These are phyloP conservation scores for Genyomyrus donnyi DNA, from an alignment of 2,113 vertebrate genomes.

Conservation along the genomic window DNA sequence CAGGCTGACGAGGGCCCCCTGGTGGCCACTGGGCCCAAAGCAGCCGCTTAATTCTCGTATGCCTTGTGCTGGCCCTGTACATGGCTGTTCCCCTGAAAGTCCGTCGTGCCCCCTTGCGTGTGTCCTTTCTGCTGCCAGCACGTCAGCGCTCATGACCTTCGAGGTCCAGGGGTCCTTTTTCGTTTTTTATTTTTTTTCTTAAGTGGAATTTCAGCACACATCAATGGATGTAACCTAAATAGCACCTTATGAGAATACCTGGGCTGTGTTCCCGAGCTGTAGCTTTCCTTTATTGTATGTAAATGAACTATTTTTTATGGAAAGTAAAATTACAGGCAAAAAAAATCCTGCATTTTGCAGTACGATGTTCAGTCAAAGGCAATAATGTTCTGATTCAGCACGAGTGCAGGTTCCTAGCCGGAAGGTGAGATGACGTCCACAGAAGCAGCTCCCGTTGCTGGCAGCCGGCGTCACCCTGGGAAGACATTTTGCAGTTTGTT, in stretches of 20 bases:
- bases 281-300: conserved; percentile 10
- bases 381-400: conserved; percentile 21
- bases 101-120: background rate
- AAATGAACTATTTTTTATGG: conserved; percentile 24
- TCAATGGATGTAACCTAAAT: background rate
- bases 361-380: conserved; percentile 15
- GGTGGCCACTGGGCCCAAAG: background rate
- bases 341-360: conserved; percentile 30
- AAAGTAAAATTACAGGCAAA: conserved; percentile 27
- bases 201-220: background rate
- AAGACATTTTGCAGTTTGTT: background rate
- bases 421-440: background rate
- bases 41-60: background rate
- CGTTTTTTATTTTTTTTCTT: background rate
- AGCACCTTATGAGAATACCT: background rate
- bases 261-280: background rate
- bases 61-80: background rate
- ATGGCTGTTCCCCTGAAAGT: background rate
- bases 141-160: background rate
- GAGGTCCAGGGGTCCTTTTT: background rate
- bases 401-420: background rate
- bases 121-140: background rate
- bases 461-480: background rate
- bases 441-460: background rate
- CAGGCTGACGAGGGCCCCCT: background rate